These are phyloP conservation scores for Balearica regulorum DNA, from an alignment of 2,797 vertebrate species.

Conservation along the genomic window DNA sequence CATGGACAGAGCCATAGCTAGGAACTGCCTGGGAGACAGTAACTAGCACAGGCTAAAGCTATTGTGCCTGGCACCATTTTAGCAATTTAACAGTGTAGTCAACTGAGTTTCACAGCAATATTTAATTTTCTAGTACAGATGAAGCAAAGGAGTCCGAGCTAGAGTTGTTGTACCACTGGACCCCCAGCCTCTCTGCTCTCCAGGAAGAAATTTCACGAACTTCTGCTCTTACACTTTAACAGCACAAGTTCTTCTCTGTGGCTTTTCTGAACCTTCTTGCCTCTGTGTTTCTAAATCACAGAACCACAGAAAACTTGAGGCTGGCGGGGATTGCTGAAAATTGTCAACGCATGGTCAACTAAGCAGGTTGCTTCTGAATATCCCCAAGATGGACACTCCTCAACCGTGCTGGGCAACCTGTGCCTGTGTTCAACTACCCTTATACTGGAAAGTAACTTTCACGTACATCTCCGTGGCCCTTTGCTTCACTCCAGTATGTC, in stretches of 20 bases:
- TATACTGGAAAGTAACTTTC: background rate
- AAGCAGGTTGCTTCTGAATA: background rate
- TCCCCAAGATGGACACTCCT: background rate
- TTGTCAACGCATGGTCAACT: background rate
- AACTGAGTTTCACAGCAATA: background rate
- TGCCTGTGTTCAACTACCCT: background rate
- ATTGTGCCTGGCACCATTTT: background rate
- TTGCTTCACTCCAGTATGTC: background rate
- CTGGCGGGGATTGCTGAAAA: background rate
- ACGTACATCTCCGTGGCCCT: background rate
- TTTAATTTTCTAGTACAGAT: background rate
- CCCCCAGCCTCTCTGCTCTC: background rate
- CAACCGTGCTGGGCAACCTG: background rate
- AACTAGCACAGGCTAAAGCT: background rate
- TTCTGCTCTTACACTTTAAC: background rate
- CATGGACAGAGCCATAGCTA: background rate
- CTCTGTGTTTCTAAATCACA: background rate
- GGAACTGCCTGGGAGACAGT: background rate
- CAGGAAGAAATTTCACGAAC: background rate
- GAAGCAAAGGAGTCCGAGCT: background rate
- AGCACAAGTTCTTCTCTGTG: accelerated
- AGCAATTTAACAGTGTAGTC: background rate
- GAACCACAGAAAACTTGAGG: background rate
- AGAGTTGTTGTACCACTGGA: background rate
- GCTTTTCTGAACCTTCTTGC: background rate